Evolutionary conservation across 2,797 vertebrate genomes (phyloP).

Genomic region (Emydoidea blandingii): DNA sequence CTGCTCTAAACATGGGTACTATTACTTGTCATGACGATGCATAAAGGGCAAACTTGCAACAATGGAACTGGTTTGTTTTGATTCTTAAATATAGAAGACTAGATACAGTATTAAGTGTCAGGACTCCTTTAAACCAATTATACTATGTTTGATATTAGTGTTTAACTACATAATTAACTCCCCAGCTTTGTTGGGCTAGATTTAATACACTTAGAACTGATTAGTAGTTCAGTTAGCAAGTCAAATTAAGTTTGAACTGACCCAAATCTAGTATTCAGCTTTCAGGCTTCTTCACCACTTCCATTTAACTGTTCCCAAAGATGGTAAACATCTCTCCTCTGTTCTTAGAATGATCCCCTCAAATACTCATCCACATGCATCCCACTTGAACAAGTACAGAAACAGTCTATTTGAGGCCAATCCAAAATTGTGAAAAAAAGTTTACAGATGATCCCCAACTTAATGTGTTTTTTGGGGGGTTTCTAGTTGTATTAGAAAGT

Average conservation of each 20-base stretch:
- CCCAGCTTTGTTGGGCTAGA: background rate
- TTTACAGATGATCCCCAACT: background rate
- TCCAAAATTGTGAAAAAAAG: rapidly evolving
- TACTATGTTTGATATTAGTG: background rate
- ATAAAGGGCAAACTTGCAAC: background rate
- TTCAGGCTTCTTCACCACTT: background rate
- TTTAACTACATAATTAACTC: background rate
- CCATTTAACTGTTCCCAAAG: background rate
- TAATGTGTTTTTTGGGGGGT: background rate
- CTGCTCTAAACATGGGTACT: background rate
- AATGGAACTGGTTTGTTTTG: background rate
- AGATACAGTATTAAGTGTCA: background rate
- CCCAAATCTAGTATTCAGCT: background rate
- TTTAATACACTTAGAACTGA: slow-evolving; percentile 23
- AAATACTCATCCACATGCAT: background rate
- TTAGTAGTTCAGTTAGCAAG: background rate
- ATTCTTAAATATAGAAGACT: background rate
- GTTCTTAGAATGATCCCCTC: background rate
- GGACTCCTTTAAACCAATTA: background rate
- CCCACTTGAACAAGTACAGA: background rate
- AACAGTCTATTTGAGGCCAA: background rate
- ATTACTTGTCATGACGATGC: background rate
- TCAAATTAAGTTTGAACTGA: background rate
- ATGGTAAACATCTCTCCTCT: background rate
- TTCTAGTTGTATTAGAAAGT: background rate